Base-by-base conservation (phyloP, 2,888 invertebrate genomes). In the Euplexia lucipara region DNA sequence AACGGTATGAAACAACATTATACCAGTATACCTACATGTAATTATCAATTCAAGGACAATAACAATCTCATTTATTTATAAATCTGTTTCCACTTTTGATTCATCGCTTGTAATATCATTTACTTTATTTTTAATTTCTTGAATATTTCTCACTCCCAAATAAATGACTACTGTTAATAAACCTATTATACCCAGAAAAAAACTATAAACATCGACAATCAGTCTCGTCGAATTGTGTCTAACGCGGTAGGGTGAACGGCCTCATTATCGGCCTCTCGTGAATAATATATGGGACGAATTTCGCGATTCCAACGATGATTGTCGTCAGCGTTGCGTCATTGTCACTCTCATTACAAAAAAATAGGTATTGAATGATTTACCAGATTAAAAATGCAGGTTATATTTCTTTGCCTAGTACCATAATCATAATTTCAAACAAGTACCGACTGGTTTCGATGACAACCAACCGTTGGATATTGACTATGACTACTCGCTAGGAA, bases 211-310 rank as follows among this genome's bases (percentile, higher is more conserved):
- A 61, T 72, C 18, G 76, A 68, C 77, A 84, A 83, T 85, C 67
- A 54, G 86, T 71, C 81, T 80, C 80, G 78, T 85, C 79, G 86
- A 86, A 86, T 86, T 88, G 89, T 88, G 86, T 89, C 90, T 88
- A 90, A 68, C 88, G 83, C 88, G 76, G 66, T 47, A 81, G 82
- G 94, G 89, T 94, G 90, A 91, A 90, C 73, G 89, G 54, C 91
- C 94, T 91, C 90, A 92, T 93, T 93, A 93, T 91, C 89, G 83
- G 76, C 70, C 86, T 83, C 87, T 91, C 84, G 86, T 90, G 93
- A 87, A 93, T 94, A 94, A 94, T 88, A 95, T 94, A 92, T 95
- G 87, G 93, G 90, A 88, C 93, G 88, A 89, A 88, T 90, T 91
- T 90, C 86, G 90, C 89, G 87, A 87, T 89, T 88, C 87, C 74